phyloP scores from a whole-genome alignment of 2,888 invertebrate species.

The Idaea straminata region DNA sequence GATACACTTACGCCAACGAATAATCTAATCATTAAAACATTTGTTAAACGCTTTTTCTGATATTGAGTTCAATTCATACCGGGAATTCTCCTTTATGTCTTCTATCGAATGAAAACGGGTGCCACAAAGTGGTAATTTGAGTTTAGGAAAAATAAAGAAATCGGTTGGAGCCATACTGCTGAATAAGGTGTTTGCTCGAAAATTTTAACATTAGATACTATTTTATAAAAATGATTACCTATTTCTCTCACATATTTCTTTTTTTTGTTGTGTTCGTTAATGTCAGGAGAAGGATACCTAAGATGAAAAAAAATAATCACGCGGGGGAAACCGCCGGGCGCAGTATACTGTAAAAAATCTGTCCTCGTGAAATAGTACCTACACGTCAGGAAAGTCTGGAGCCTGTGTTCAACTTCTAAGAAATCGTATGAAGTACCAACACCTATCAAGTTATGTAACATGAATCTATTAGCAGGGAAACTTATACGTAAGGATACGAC shows the following conservation, averaged over 20 bases:
- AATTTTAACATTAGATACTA: too few species aligned
- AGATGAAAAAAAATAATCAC: too few species aligned
- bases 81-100: conserved; percentile 17
- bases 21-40: background rate
- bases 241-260: too few species aligned
- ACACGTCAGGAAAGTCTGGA: background rate
- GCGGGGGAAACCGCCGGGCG: too few species aligned
- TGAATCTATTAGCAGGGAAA: background rate
- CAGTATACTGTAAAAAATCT: background rate
- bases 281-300: too few species aligned
- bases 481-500: background rate
- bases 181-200: too few species aligned
- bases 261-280: too few species aligned
- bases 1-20: background rate
- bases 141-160: background rate
- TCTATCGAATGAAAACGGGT: conserved; percentile 15
- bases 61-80: background rate
- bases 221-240: too few species aligned
- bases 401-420: background rate
- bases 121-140: conserved; percentile 23
- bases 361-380: background rate
- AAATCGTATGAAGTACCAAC: background rate
- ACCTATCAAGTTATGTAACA: background rate
- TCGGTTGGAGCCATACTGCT: too few species aligned
- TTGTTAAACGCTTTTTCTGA: background rate